Evolutionary conservation across 2,888 invertebrate species (phyloP), one percentile per base, ranked within the genome.

Genomic region (Morinoia aosen): DNA sequence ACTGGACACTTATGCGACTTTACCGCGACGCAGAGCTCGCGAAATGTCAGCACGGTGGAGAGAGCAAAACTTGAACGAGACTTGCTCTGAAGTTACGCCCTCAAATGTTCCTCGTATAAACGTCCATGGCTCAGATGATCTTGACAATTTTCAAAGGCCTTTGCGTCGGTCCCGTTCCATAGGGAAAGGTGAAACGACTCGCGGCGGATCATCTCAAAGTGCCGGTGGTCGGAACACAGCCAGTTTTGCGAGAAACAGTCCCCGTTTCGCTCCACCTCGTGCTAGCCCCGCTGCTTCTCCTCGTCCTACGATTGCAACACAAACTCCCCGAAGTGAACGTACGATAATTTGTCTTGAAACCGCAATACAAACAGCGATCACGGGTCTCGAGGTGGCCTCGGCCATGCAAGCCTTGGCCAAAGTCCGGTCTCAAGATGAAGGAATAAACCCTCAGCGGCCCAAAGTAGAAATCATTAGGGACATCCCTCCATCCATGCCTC

Each of bases 341-440:
- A 98, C 98, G 0, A 98, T 98, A 97, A 98, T 99, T 96, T 98
- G 98, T 97, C 98, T 98, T 97, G 99, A 99, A 97, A 98, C 98
- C 76, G 98, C 98, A 95, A 98, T 98, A 33, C 99, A 99, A 97
- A 99, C 99, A 0, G 98, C 98, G 57, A 97, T 99, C 95, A 98
- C 98, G 0, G 98, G 98, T 95, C 97, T 97, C 5, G 98, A 98
- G 97, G 97, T 98, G 57, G 98, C 98, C 96, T 98, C 98, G 40
- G 98, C 98, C 11, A 97, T 98, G 95, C 98, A 98, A 91, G 96
- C 96, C 10, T 95, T 95, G 39, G 58, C 95, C 12, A 95, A 64
- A 61, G 61, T 61, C 33, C 61, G 95, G 11, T 40, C 61, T 58
- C 40, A 58, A 10, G 94, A 88, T 56, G 96, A 95, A 5, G 95